Conservation (phyloP, 2,888 invertebrate genomes). For the Mellilla xanthometata region DNA sequence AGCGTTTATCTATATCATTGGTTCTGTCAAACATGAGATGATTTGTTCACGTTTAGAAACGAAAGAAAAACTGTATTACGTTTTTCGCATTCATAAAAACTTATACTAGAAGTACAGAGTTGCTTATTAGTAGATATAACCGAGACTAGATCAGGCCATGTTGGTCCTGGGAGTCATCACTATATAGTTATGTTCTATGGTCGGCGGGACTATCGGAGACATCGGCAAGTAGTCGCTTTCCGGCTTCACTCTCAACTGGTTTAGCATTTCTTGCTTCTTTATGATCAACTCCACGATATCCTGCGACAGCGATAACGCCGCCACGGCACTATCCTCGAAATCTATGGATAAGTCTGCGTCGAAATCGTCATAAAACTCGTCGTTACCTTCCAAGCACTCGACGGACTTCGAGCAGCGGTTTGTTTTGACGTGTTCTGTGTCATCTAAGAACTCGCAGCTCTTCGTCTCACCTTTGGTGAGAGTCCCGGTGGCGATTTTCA, state of each 20-base stretch:
- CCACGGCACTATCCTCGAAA: constrained; percentile 54
- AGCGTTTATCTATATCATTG: too few species aligned
- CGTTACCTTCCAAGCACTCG: constrained; percentile 58
- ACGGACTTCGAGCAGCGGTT: constrained; percentile 69
- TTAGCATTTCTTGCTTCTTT: constrained; percentile 48
- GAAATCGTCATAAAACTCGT: constrained; percentile 47
- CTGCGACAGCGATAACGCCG: constrained; percentile 58
- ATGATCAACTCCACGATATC: constrained; percentile 69
- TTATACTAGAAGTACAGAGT: too few species aligned
- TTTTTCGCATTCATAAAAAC: too few species aligned
- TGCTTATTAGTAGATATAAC: constrained; percentile 5
- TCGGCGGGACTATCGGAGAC: constrained; percentile 61
- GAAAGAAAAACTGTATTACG: too few species aligned
- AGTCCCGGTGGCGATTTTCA: constrained; percentile 52
- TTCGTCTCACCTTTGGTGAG: constrained; percentile 66
- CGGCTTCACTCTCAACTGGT: constrained; percentile 42
- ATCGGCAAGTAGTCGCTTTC: constrained; percentile 72
- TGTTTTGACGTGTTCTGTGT: constrained; percentile 50
- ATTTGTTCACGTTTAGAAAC: too few species aligned
- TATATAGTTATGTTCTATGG: constrained; percentile 67
- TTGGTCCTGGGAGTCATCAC: constrained; percentile 71
- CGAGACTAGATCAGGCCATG: constrained; percentile 46
- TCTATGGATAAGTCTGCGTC: constrained; percentile 59
- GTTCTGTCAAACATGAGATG: too few species aligned
- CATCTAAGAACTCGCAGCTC: constrained; percentile 74